These are phyloP conservation scores for Fregetta grallaria DNA, from an alignment of 2,113 vertebrate species.

Conservation along the genomic window DNA sequence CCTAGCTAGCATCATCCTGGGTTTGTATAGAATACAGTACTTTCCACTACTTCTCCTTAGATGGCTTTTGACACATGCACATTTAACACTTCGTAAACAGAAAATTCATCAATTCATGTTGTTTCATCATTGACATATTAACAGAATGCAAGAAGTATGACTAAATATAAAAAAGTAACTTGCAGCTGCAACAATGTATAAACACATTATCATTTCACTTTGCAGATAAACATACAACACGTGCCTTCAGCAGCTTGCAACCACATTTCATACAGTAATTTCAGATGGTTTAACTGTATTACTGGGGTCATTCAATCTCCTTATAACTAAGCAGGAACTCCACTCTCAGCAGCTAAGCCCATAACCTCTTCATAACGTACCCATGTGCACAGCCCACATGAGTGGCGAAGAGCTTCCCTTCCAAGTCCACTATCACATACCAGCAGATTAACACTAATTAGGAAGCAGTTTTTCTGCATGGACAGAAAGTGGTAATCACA, in stretches of 20 bases:
- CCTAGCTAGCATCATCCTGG: neutral
- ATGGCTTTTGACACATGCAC: neutral
- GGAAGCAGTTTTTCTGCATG: neutral
- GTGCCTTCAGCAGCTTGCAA: neutral
- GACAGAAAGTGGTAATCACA: neutral
- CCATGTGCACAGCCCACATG: accelerated
- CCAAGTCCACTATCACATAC: neutral
- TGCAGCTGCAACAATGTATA: neutral
- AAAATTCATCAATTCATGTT: neutral
- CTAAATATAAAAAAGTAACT: neutral
- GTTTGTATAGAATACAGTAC: neutral
- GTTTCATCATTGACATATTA: neutral
- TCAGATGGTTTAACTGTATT: neutral
- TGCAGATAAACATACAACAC: neutral
- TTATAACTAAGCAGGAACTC: neutral
- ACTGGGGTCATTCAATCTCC: neutral
- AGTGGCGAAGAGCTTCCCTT: neutral
- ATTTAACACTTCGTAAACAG: neutral
- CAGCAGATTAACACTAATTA: neutral
- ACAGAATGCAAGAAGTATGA: neutral
- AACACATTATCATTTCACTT: neutral
- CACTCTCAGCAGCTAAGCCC: neutral
- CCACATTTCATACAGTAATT: neutral
- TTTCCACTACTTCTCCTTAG: neutral
- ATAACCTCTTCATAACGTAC: neutral